Conservation (phyloP, 2,888 invertebrate species). For the Tipula lateralis region DNA sequence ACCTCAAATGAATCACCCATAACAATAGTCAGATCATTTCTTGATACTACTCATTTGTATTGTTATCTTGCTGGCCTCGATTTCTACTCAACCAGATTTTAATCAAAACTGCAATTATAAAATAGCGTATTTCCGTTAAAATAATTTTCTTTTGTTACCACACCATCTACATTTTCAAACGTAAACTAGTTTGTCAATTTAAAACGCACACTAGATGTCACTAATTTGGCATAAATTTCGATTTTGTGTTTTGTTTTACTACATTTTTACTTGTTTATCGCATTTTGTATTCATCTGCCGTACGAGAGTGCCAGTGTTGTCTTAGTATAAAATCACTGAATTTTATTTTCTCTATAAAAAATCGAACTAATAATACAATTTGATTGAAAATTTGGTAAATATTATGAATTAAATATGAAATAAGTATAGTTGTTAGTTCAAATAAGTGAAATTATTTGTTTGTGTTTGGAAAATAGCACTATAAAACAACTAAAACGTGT, state of each 20-base stretch:
- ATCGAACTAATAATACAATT: not conserved
- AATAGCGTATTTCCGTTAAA: not conserved
- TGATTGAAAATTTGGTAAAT: not conserved
- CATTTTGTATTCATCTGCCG: constrained; percentile 1
- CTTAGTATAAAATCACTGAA: not conserved
- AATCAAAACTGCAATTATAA: no score
- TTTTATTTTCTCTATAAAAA: not conserved
- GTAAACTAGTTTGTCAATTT: not conserved
- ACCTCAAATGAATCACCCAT: no score
- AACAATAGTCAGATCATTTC: no score
- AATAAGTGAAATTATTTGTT: not conserved
- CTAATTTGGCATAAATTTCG: not conserved
- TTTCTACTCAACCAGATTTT: no score
- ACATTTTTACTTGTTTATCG: not conserved
- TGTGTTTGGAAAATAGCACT: not conserved
- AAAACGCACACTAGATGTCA: not conserved
- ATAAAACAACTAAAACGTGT: not conserved
- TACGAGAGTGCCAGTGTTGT: not conserved
- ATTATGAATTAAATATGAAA: not conserved
- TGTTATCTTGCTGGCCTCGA: no score
- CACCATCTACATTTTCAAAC: not conserved
- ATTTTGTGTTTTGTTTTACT: not conserved
- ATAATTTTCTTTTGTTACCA: not conserved
- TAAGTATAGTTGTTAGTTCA: not conserved
- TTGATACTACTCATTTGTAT: no score